Conservation (phyloP, 2,113 vertebrate genomes). For the human region DNA sequence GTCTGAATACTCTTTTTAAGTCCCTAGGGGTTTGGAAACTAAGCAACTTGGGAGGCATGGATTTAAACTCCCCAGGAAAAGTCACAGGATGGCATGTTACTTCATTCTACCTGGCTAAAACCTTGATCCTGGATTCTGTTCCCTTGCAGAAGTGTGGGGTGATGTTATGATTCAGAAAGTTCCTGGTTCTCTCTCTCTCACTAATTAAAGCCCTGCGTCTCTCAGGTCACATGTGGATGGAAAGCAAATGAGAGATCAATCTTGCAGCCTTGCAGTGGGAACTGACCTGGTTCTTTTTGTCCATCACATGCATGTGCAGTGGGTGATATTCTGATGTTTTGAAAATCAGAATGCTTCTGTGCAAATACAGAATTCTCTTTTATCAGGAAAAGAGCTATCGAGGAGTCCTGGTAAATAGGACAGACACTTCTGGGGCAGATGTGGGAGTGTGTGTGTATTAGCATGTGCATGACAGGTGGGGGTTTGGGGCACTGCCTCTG, state of each 20-base stretch:
- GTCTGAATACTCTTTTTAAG: not conserved
- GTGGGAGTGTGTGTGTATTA: not conserved
- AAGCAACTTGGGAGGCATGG: not conserved
- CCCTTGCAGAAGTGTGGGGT: not conserved
- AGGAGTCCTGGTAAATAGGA: not conserved
- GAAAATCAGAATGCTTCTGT: not conserved
- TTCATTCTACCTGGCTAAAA: not conserved
- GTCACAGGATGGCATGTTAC: not conserved
- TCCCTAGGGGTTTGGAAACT: not conserved
- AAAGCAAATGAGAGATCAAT: not conserved
- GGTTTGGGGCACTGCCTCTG: no score
- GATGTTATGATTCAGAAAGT: not conserved
- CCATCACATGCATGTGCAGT: not conserved
- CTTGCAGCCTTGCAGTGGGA: not conserved
- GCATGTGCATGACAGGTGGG: no score
- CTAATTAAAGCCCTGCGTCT: not conserved
- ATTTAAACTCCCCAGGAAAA: not conserved
- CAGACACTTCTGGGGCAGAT: not conserved
- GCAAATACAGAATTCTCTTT: not conserved
- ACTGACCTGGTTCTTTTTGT: not conserved
- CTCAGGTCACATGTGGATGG: not conserved
- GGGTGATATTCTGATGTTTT: not conserved
- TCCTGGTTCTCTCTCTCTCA: not conserved
- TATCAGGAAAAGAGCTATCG: not conserved
- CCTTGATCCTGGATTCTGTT: not conserved